phyloP scores from a whole-genome alignment of 1,140 invertebrate genomes.

The Sminthurides bifidus region DNA sequence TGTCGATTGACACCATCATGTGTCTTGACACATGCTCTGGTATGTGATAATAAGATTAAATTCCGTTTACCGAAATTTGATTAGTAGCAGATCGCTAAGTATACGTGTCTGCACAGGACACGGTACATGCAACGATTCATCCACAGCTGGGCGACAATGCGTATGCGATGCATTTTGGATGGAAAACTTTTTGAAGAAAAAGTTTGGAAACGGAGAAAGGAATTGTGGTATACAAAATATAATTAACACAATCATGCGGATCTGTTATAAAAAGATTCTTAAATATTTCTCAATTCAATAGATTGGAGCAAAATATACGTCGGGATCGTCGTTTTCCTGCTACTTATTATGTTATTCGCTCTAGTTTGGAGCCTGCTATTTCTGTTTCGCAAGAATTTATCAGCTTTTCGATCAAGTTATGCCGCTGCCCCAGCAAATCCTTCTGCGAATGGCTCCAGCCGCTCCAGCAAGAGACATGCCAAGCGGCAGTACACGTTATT shows the following conservation, averaged over 20 bases:
- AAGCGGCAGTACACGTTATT: constrained; percentile 46
- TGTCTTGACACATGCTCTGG: constrained; percentile 89
- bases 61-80: not conserved
- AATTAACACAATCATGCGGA: constrained; percentile 4
- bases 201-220: constrained; percentile 51
- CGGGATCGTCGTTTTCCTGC: constrained; percentile 55
- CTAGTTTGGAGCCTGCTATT: constrained; percentile 58
- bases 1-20: constrained; percentile 61
- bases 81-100: not conserved
- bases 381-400: constrained; percentile 43
- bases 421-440: constrained; percentile 35
- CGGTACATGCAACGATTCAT: constrained; percentile 72
- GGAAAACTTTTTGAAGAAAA: constrained; percentile 57
- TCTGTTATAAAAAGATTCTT: not conserved
- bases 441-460: constrained; percentile 18
- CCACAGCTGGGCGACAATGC: constrained; percentile 51
- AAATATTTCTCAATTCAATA: constrained; percentile 33
- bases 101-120: constrained; percentile 45
- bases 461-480: constrained; percentile 33
- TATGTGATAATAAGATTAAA: constrained; percentile 29
- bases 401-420: constrained; percentile 33
- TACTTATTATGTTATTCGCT: constrained; percentile 50
- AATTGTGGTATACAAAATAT: constrained; percentile 58
- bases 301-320: constrained; percentile 83
- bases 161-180: constrained; percentile 94